phyloP scores from a whole-genome alignment of 2,888 invertebrate genomes.

The Anarsia innoxiella region DNA sequence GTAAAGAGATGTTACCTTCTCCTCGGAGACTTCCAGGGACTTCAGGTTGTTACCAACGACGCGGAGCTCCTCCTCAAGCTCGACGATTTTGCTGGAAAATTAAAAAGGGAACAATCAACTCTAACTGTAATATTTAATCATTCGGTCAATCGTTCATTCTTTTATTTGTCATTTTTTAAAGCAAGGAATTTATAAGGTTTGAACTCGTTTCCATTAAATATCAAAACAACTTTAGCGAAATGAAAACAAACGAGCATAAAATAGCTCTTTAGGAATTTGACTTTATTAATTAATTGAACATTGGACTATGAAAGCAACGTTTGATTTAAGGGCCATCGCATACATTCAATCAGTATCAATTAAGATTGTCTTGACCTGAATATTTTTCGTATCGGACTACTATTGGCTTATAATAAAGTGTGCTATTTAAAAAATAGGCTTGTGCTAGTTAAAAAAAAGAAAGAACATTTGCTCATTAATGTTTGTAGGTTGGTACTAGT shows the following conservation, averaged over 20 bases:
- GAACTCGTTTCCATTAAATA: too few relatives aligned
- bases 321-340: conserved; percentile 14
- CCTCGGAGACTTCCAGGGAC: conserved; percentile 99
- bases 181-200: too few relatives aligned
- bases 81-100: conserved; percentile 95
- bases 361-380: conserved; percentile 33
- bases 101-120: conserved; percentile 42
- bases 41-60: conserved; percentile 99
- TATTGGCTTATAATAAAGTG: conserved; percentile 23
- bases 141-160: too few relatives aligned
- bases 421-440: conserved; percentile 21
- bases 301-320: too few relatives aligned
- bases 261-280: too few relatives aligned
- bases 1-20: conserved; percentile 85
- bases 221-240: too few relatives aligned
- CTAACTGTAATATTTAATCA: too few relatives aligned
- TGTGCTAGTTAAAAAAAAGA: conserved; percentile 12
- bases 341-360: conserved; percentile 36
- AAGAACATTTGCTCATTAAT: too few relatives aligned
- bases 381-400: conserved; percentile 29
- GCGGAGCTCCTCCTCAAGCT: conserved; percentile 99
- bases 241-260: too few relatives aligned
- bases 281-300: too few relatives aligned
- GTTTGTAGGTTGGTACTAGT: too few relatives aligned
- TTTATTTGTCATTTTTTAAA: too few relatives aligned